Evolutionary conservation across 2,113 vertebrate genomes (phyloP), one percentile per base, ranked within the genome.

Genomic region (Gracilinanus agilis): DNA sequence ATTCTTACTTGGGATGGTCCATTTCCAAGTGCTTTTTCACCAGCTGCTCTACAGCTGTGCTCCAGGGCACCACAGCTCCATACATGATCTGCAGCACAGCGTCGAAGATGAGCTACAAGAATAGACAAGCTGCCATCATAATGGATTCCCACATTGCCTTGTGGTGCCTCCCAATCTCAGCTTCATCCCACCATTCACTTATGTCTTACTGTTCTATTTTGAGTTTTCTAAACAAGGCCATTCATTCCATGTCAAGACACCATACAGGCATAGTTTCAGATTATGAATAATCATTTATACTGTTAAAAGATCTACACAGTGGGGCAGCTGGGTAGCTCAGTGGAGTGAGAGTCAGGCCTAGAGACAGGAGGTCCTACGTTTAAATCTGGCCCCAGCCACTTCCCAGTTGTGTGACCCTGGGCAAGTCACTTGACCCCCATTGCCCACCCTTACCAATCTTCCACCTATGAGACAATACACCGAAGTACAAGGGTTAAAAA

Each of bases 71-170:
- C 90, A 99, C 98, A 0, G 99, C 99, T 54, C 99, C 99, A 44
- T 99, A 99, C 99, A 99, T 99, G 29, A 99, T 99, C 98, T 99
- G 99, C 54, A 99, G 99, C 89, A 99, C 99, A 1, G 99, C 99
- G 67, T 99, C 99, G 93, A 99, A 99, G 97, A 99, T 99, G 98
- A 99, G 97, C 99, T 99, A 94, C 0, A 96, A 90, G 96, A 95
- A 92, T n/a, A 95, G 40, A 34, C 3, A 89, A 44, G 44, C 16
- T 53, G 27, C 89, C 19, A 58, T 1, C 16, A 90, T 55, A 25
- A 95, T 10, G 0, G 91, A 29, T 89, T 0, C 58, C 44, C 24
- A 54, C 3, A 58, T 44, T 34, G 55, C 11, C 13, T 24, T 10
- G 1, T 7, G 19, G n/a, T 29, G 61, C 67, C 67, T 83, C 40